Base-by-base conservation (phyloP, 2,113 vertebrate genomes). In the Dolichallabes microphthalmus region DNA sequence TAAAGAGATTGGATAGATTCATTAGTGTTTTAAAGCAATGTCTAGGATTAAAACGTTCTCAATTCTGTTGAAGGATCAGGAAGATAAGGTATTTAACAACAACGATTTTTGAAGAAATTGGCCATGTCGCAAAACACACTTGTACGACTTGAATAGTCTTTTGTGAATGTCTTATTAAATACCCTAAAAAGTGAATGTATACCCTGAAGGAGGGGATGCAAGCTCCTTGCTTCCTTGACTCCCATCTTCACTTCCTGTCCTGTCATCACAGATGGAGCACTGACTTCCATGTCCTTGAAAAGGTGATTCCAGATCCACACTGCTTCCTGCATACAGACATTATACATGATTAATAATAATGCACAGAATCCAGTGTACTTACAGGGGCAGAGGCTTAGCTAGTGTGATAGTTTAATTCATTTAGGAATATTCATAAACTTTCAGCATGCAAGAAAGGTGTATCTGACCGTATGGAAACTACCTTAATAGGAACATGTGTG, bases 231-330 rank as follows among this genome's bases (percentile, higher is more conserved):
- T 86, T 53, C 77, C 76, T 68, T 86, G 83, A 82, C 89, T 87
- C 35, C 86, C 81, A 82, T 83, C 76, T 60, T 90, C 86, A 83
- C 87, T 90, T 89, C 82, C 86, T 52, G 85, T 90, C 55, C 80
- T 71, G 7, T 84, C 89, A 45, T 89, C 87, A 86, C 86, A 91
- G 57, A 81, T 66, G 79, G 86, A 89, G 77, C 90, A 88, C 39
- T 82, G 74, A 45, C 84, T 86, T 68, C 57, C 84, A 30, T n/a
- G 52, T 55, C 74, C 83, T 50, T 73, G 66, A 63, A 63, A 87
- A n/a, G 57, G 17, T 69, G 71, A 85, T 80, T 77, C 78, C 64
- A 76, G 61, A 53, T 76, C 82, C 45, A 22, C 78, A 74, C n/a
- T 68, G 78, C 60, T 87, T 69, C 32, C 85, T 89, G 50, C 22